Evolutionary conservation across 92 coral and sea anemone species (phyloP).

Genomic region (Desmophyllum pertusum): DNA sequence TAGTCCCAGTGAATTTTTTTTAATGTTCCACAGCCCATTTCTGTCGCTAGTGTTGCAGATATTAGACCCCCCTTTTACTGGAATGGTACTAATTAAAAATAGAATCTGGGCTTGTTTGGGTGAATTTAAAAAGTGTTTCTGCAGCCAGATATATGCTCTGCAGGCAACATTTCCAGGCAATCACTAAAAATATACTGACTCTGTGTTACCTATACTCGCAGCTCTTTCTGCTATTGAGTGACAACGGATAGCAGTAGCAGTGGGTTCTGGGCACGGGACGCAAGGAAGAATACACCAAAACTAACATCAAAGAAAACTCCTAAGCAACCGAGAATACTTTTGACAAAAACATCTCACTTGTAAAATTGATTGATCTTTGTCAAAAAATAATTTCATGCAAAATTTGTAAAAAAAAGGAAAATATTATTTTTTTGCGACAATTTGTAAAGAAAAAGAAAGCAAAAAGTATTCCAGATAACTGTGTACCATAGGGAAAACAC

Average conservation of each 20-base stretch:
- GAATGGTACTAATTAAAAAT: not conserved
- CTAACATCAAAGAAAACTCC: slow-evolving; percentile 26
- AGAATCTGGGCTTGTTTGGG: not conserved
- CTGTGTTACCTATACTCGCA: slow-evolving; percentile 69
- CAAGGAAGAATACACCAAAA: slow-evolving; percentile 50
- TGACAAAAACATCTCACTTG: slow-evolving; percentile 15
- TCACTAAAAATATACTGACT: slow-evolving; percentile 51
- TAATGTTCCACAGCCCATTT: not conserved
- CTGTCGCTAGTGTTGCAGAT: not conserved
- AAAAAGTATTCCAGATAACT: not conserved
- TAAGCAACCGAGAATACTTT: not conserved
- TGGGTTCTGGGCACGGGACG: slow-evolving; percentile 36
- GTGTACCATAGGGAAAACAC: not conserved
- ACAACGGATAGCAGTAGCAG: slow-evolving; percentile 53
- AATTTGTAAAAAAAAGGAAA: not conserved
- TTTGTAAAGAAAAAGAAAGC: not conserved
- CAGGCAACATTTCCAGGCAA: not conserved
- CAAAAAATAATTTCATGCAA: not conserved
- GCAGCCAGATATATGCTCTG: not conserved
- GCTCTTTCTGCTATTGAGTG: slow-evolving; percentile 56
- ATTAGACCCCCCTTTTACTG: not conserved
- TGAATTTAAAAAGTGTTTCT: not conserved
- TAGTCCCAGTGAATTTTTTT: not conserved
- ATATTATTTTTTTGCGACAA: not conserved
- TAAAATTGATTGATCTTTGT: not conserved